Base-by-base conservation (phyloP, 1,140 invertebrate genomes). In the Micrasema longulum region DNA sequence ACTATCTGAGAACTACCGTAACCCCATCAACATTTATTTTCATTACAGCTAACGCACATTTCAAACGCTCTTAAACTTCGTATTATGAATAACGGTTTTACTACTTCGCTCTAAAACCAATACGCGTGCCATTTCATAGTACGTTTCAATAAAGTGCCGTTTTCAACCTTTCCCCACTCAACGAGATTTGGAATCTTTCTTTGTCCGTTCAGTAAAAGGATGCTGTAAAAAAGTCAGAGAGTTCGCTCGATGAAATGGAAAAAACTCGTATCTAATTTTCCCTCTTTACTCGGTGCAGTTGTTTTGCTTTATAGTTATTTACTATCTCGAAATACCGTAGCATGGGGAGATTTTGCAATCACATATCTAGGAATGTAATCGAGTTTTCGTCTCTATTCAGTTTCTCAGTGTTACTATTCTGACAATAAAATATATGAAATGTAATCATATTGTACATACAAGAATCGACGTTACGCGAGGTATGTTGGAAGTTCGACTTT, bases 301-400 rank as follows among this genome's bases (percentile, higher is more conserved):
- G 22, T 11, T 53, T 53, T 53, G 22, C 50, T 53, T 53, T 1
- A 10, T 6, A 2, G 26, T 53, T 53, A 10, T 22, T 31, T 1
- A 0, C 18, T 18, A 22, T 14, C 2, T 12, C 7, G 1, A 23
- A 6, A 18, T 23, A 22, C 18, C 20, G 50, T 53, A 53, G 22
- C 5, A 23, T 23, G 50, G 50, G 12, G 50, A 53, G 22, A 53
- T 18, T 53, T 53, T 53, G 50, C 50, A 53, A 53, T 53, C 50
- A 53, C 50, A 53, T 53, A 53, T 18, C 50, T 22, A 1, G 50
- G 50, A 53, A 53, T 22, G 50, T 53, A 53, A 53, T 53, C 50
- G 22, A 23, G 50, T 53, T 53, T 53, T 53, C 50, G 22, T 53
- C 50, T 53, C 50, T 16, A 53, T 53, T 53, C 50, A 53, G 50